Percentiles rank a stretch among this genome's conserved stretches.
These are phyloP conservation scores for Cheilosia grossa DNA, from an alignment of 2,888 invertebrate genomes.

Conservation along the genomic window DNA sequence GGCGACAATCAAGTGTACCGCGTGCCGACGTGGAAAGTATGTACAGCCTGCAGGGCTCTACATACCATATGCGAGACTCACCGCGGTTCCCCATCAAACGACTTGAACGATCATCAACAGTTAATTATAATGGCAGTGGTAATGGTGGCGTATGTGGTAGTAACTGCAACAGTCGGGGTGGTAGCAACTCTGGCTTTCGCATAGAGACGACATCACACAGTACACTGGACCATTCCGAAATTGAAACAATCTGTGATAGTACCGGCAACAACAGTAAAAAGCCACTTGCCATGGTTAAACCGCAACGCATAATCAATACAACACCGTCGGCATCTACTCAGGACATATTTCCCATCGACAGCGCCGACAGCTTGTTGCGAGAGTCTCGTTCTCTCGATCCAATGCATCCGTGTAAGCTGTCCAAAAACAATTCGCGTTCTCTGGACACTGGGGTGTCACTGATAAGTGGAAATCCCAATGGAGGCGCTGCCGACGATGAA, in stretches of 20 bases:
- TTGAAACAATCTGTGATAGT: slow-evolving; percentile 83
- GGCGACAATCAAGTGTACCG: slow-evolving; percentile 88
- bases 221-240: slow-evolving; percentile 83
- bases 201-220: slow-evolving; percentile 80
- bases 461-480: slow-evolving; percentile 79
- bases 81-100: slow-evolving; percentile 82
- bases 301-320: slow-evolving; percentile 84
- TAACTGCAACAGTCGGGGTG: slow-evolving; percentile 68
- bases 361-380: slow-evolving; percentile 81
- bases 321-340: slow-evolving; percentile 77
- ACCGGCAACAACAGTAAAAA: slow-evolving; percentile 78
- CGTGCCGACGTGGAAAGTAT: slow-evolving; percentile 85
- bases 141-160: slow-evolving; percentile 58
- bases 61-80: slow-evolving; percentile 81
- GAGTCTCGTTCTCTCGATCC: slow-evolving; percentile 88
- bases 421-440: slow-evolving; percentile 82
- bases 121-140: slow-evolving; percentile 74
- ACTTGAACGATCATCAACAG: slow-evolving; percentile 76
- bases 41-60: slow-evolving; percentile 85
- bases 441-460: slow-evolving; percentile 79
- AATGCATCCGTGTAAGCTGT: slow-evolving; percentile 83
- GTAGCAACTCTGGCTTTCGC: slow-evolving; percentile 76
- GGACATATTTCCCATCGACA: slow-evolving; percentile 76
- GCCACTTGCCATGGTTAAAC: slow-evolving; percentile 82
- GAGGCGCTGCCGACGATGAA: slow-evolving; percentile 75